Evolutionary conservation across 1,140 invertebrate species (phyloP).

Genomic region (Platorchestia sp.): DNA sequence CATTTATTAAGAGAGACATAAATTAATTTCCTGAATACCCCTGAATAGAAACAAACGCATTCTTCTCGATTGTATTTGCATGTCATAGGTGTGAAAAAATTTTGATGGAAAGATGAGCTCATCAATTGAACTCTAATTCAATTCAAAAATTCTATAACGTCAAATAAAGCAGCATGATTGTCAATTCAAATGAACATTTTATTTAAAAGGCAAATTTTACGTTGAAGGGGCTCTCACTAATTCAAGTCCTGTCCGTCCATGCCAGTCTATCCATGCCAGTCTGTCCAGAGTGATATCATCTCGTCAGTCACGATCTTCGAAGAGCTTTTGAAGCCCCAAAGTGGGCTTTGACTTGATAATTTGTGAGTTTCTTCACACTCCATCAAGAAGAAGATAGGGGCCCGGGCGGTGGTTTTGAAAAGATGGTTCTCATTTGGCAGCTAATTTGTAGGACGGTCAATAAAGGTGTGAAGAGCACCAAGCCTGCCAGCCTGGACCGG

Average conservation of each 20-base stretch:
- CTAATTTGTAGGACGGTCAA: slow-evolving; percentile 50
- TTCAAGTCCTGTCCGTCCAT: not conserved
- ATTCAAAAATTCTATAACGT: not conserved
- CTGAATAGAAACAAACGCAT: too few relatives aligned
- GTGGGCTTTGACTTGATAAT: slow-evolving; percentile 17
- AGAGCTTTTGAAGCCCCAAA: not conserved
- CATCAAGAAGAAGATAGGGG: slow-evolving; percentile 19
- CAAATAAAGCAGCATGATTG: not conserved
- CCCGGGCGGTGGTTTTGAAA: slow-evolving; percentile 37
- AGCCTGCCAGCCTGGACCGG: not conserved
- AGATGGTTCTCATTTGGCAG: slow-evolving; percentile 43
- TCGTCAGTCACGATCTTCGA: not conserved
- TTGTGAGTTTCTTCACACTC: slow-evolving; percentile 31
- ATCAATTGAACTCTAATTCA: too few relatives aligned
- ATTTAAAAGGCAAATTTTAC: not conserved
- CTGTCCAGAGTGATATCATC: not conserved
- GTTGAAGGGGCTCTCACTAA: not conserved
- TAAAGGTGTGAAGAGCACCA: slow-evolving; percentile 38
- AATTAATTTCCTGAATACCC: too few relatives aligned
- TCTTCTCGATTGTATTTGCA: too few relatives aligned
- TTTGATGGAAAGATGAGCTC: too few relatives aligned
- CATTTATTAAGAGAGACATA: too few relatives aligned
- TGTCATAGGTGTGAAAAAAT: too few relatives aligned
- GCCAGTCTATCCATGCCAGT: not conserved
- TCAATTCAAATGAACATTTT: not conserved